Percentiles rank a stretch among this genome's conserved stretches.
Conservation (phyloP, 2,113 vertebrate genomes). For the Dermatemys mawii region DNA sequence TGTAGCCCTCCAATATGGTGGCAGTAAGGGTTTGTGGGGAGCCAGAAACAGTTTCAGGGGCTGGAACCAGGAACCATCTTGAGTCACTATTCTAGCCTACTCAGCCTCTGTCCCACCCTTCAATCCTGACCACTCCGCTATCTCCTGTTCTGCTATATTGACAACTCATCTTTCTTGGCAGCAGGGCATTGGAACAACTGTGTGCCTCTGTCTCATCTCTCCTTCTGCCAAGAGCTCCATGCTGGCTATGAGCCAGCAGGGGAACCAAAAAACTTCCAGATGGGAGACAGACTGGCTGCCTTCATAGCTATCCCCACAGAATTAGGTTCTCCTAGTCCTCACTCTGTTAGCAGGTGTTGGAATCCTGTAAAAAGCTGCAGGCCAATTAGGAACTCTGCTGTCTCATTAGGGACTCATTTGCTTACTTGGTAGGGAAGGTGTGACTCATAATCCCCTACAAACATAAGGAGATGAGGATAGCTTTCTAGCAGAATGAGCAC, state of each 20-base stretch:
- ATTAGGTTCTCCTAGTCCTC: background rate
- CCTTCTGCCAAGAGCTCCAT: background rate
- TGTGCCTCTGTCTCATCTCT: fast-evolving
- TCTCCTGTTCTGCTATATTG: background rate
- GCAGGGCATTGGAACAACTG: background rate
- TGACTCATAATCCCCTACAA: background rate
- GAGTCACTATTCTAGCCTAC: background rate
- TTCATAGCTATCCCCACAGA: background rate
- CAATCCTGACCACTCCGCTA: background rate
- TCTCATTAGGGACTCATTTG: background rate
- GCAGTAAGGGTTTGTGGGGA: background rate
- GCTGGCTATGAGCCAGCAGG: background rate
- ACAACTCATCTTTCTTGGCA: background rate
- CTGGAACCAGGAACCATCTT: background rate
- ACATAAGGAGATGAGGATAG: background rate
- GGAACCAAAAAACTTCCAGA: background rate
- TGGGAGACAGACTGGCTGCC: background rate
- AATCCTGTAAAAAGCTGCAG: background rate
- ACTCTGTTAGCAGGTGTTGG: background rate
- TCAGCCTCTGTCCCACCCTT: background rate
- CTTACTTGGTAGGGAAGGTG: background rate
- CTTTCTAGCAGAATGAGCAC: background rate
- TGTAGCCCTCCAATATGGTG: background rate
- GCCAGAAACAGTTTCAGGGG: background rate
- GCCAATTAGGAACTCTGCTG: background rate